Base-by-base conservation (phyloP, 2,113 vertebrate species). In the Syrrhaptes paradoxus region DNA sequence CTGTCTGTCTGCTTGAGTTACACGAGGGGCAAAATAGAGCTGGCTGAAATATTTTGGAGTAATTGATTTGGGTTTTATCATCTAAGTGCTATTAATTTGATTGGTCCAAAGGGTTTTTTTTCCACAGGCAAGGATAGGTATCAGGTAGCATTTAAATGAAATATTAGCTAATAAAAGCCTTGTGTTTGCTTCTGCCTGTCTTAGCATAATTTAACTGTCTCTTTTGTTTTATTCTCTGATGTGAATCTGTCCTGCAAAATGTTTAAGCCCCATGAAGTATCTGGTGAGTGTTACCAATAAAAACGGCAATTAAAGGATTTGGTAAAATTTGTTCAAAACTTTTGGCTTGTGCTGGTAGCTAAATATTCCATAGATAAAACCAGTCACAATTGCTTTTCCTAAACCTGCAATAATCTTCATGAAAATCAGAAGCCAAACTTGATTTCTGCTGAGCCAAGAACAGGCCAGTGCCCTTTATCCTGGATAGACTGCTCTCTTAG, bases 401-500 rank as follows among this genome's bases (percentile, higher is more conserved):
- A 84, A 95, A 86, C 28, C 43, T 79, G n/a, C 54, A 88, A 11
- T 68, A 81, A 91, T 91, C 67, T 89, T 34, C 28, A 7, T 36
- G 70, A 58, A 88, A 91, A 87, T 80, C 71, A 84, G 93, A 89
- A 90, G 73, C 61, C 93, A 85, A 17, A 86, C 28, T 19, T 89
- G 52, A 75, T 71, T 85, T 87, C 75, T 90, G 63, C 91, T 66
- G 82, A 86, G 85, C 78, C 78, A 62, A 66, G 82, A 95, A 15
- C 63, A 92, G 66, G 49, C 32, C 2, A 1, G 12, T 95, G 72
- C 90, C 93, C 96, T 97, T 94, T 96, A n/a, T 77, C 85, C 95
- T 73, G 57, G 65, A 89, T 57, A 85, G n/a, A 51, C 61, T 77
- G 71, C 66, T 89, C 70, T 90, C 67, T 89, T 71, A 4, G 3